Percentiles rank a stretch among this genome's conserved stretches.
phyloP scores from a whole-genome alignment of 2,888 invertebrate species.

The Helleia helle region DNA sequence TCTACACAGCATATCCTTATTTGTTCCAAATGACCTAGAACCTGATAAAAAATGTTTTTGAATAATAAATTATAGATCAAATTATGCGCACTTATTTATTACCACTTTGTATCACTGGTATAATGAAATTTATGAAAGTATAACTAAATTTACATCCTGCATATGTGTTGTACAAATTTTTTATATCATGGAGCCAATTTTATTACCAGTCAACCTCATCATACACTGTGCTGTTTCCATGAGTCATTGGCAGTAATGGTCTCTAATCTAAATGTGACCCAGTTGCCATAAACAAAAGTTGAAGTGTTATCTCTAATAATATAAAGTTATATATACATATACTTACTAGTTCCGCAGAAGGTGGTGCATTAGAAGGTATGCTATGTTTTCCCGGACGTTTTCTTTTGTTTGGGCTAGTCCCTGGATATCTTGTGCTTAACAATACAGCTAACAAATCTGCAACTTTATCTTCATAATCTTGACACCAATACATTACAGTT shows the following conservation, averaged over 20 bases:
- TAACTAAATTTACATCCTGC: too few relatives aligned
- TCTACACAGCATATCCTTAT: slow-evolving; percentile 83
- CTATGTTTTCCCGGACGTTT: slow-evolving; percentile 87
- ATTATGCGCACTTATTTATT: not conserved
- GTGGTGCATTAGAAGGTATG: slow-evolving; percentile 79
- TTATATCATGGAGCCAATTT: too few relatives aligned
- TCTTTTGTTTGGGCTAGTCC: slow-evolving; percentile 91
- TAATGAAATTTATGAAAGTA: too few relatives aligned
- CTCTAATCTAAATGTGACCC: too few relatives aligned
- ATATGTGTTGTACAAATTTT: too few relatives aligned
- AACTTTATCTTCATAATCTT: slow-evolving; percentile 91
- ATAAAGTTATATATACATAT: too few relatives aligned
- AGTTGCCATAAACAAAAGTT: too few relatives aligned
- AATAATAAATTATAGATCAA: slow-evolving; percentile 4
- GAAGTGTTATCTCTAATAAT: too few relatives aligned
- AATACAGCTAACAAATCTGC: slow-evolving; percentile 86
- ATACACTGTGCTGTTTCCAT: too few relatives aligned
- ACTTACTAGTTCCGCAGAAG: slow-evolving; percentile 83
- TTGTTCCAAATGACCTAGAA: slow-evolving; percentile 93
- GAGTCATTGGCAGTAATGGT: too few relatives aligned
- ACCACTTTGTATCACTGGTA: not conserved
- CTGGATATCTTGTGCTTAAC: slow-evolving; percentile 87
- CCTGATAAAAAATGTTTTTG: slow-evolving; percentile 49
- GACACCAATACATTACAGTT: slow-evolving; percentile 94
- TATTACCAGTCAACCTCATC: too few relatives aligned